Conservation (phyloP, 2,888 invertebrate genomes). For the Tiliacea citrago region DNA sequence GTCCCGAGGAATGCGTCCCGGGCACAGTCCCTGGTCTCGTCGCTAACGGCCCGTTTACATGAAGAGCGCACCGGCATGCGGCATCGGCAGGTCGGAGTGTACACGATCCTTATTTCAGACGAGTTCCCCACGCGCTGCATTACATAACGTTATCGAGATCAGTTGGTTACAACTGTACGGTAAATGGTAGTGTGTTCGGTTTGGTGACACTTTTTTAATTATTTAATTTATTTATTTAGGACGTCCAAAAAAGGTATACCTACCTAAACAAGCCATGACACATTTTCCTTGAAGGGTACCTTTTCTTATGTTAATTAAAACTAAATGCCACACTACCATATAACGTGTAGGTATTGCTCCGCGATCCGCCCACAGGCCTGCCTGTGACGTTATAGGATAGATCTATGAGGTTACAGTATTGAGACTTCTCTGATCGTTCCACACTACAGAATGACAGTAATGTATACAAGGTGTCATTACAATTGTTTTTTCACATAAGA, state of each 20-base stretch:
- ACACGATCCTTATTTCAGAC: background rate
- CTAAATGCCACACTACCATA: background rate
- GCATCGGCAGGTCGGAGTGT: background rate
- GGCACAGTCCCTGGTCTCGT: too few relatives aligned
- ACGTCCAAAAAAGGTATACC: background rate
- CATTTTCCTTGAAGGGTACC: background rate
- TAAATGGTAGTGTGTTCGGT: background rate
- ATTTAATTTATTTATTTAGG: background rate
- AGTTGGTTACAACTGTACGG: background rate
- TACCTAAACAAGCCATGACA: background rate
- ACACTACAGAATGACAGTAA: background rate
- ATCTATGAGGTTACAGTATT: background rate
- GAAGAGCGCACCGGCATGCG: background rate
- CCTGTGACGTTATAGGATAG: background rate
- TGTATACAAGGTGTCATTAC: background rate
- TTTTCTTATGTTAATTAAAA: background rate
- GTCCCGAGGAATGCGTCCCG: background rate
- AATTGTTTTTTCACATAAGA: background rate
- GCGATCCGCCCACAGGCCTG: background rate
- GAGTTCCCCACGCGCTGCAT: background rate
- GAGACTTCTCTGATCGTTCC: background rate
- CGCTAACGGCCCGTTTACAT: background rate
- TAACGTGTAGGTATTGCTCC: background rate
- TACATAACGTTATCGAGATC: background rate
- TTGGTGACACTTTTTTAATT: background rate